phyloP scores from a whole-genome alignment of 2,797 vertebrate genomes.

The Bucorvus abyssinicus region DNA sequence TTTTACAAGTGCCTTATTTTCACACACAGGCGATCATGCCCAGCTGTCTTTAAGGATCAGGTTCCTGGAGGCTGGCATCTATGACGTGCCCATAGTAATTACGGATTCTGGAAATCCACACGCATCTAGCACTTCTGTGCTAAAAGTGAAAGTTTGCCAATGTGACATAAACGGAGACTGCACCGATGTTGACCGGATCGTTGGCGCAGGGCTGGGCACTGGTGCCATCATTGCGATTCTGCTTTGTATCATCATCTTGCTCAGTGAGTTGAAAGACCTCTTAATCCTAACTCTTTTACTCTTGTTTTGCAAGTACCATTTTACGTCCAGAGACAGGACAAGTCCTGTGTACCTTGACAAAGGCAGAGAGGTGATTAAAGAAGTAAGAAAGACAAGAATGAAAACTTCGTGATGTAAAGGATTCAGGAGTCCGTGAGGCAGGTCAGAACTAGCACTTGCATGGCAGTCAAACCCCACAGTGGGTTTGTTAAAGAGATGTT shows the following conservation, averaged over 20 bases:
- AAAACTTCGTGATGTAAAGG: background rate
- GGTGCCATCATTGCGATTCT: constrained; percentile 97
- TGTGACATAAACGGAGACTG: constrained; percentile 96
- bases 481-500: background rate
- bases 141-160: constrained; percentile 93
- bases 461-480: background rate
- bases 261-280: constrained; percentile 82
- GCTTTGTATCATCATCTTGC: constrained; percentile 93
- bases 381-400: background rate
- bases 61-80: constrained; percentile 90
- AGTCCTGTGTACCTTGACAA: background rate
- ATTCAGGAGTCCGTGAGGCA: background rate
- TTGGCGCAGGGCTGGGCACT: constrained; percentile 90
- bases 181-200: constrained; percentile 90
- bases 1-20: background rate
- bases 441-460: background rate
- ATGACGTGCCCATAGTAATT: constrained; percentile 92
- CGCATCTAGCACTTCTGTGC: constrained; percentile 89
- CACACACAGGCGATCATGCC: constrained; percentile 85
- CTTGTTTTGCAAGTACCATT: background rate
- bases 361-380: background rate
- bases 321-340: background rate
- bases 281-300: background rate
- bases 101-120: constrained; percentile 96
- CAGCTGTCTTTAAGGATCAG: constrained; percentile 88